Percentiles rank a stretch among this genome's conserved stretches.
Evolutionary conservation across 2,113 vertebrate genomes (phyloP).

Genomic region (Morone chrysops): DNA sequence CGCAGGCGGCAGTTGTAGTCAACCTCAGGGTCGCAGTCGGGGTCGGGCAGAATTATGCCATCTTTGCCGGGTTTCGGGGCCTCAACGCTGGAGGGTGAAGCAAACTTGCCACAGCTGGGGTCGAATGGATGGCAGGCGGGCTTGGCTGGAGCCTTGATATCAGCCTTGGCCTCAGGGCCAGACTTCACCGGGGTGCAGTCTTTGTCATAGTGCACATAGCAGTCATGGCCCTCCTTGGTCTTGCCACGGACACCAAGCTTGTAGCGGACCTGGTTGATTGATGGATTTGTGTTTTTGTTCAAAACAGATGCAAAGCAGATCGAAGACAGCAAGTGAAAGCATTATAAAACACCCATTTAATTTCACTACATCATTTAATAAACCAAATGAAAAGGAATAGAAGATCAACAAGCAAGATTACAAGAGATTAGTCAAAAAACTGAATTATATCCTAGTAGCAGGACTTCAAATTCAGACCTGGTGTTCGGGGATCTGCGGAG

Average conservation of each 20-base stretch:
- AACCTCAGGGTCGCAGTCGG: constrained; percentile 84
- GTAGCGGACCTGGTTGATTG: constrained; percentile 78
- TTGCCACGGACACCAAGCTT: constrained; percentile 79
- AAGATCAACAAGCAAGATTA: constrained; percentile 56
- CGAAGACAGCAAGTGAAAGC: constrained; percentile 55
- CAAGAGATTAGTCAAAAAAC: constrained; percentile 46
- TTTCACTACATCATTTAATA: constrained; percentile 66
- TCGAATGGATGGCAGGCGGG: constrained; percentile 84
- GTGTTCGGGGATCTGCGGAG: constrained; percentile 74
- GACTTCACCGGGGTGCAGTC: constrained; percentile 79
- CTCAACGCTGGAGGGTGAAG: constrained; percentile 21
- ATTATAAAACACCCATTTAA: constrained; percentile 63
- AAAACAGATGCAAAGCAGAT: constrained; percentile 66
- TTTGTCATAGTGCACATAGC: constrained; percentile 85
- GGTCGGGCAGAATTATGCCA: constrained; percentile 80
- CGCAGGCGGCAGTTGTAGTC: constrained; percentile 86
- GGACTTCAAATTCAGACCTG: constrained; percentile 80
- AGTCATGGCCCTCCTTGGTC: constrained; percentile 85
- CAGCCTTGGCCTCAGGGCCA: constrained; percentile 37
- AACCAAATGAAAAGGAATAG: constrained; percentile 40
- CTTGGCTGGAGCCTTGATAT: constrained; percentile 57
- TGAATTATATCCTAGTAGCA: constrained; percentile 50
- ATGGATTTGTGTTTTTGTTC: constrained; percentile 62
- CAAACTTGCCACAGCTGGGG: constrained; percentile 78
- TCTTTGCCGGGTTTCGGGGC: constrained; percentile 49